These are phyloP conservation scores for Heliocidaris erythrogramma DNA, from an alignment of 35 echinoderm and acorn worm genomes.

Conservation along the genomic window DNA sequence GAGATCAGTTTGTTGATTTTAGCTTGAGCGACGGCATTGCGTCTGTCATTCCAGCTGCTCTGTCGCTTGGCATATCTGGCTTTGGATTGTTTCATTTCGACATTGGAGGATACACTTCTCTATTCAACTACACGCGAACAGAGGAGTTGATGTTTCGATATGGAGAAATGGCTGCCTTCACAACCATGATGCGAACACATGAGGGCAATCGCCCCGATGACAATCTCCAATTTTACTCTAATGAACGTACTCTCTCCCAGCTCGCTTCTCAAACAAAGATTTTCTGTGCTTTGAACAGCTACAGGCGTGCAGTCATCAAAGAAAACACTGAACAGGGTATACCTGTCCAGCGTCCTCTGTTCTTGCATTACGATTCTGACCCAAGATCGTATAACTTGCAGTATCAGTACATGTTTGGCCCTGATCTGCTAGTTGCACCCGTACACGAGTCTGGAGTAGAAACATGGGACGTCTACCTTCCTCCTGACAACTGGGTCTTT, in stretches of 20 bases:
- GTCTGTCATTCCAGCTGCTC: constrained; percentile 88
- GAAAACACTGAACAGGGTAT: constrained; percentile 74
- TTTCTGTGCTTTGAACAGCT: constrained; percentile 59
- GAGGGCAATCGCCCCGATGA: constrained; percentile 88
- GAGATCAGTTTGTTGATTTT: constrained; percentile 93
- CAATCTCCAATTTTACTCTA: constrained; percentile 91
- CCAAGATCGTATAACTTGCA: constrained; percentile 64
- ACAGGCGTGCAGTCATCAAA: constrained; percentile 62
- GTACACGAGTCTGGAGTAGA: constrained; percentile 63
- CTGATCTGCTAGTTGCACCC: constrained; percentile 87
- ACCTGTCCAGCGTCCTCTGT: constrained; percentile 83
- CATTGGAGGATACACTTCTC: constrained; percentile 90
- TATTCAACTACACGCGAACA: constrained; percentile 80
- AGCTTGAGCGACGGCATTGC: constrained; percentile 86
- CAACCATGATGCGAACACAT: constrained; percentile 93
- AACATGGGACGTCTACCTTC: constrained; percentile 82
- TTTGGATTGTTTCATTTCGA: constrained; percentile 90
- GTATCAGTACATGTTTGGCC: constrained; percentile 87
- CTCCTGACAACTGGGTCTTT: constrained; percentile 67
- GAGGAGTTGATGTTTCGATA: constrained; percentile 88
- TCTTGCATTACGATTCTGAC: constrained; percentile 89
- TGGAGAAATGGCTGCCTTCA: constrained; percentile 88
- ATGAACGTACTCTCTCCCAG: constrained; percentile 56
- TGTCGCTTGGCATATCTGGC: constrained; percentile 84
- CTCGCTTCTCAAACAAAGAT: constrained; percentile 74